Evolutionary conservation across 1,140 invertebrate species (phyloP).

Genomic region (Pygmarrhopalites habei): DNA sequence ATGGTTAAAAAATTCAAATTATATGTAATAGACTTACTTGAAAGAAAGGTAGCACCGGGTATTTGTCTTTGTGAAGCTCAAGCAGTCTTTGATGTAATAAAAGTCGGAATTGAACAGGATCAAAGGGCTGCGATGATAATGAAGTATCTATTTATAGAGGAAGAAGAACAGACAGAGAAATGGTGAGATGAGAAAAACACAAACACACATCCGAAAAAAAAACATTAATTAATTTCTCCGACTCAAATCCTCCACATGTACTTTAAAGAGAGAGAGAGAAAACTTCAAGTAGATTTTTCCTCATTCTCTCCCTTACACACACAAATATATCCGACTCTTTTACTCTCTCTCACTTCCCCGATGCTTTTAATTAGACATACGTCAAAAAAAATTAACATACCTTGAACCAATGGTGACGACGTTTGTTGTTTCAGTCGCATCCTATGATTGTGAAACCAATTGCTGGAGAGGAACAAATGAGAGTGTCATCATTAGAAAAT

Average conservation of each 20-base stretch:
- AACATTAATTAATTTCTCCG: no score
- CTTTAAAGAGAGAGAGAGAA: no score
- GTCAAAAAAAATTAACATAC: constrained; percentile 16
- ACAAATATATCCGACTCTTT: no score
- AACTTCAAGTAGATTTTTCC: no score
- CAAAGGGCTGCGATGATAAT: constrained; percentile 52
- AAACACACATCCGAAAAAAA: no score
- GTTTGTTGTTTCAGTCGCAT: constrained; percentile 92
- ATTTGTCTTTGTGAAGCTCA: constrained; percentile 73
- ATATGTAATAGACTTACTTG: constrained; percentile 62
- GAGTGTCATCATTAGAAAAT: no score
- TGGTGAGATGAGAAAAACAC: no score
- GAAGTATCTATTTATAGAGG: constrained; percentile 28
- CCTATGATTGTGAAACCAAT: constrained; percentile 99
- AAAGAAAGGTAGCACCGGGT: constrained; percentile 50
- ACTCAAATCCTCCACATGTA: no score
- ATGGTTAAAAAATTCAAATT: no score
- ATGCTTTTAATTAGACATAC: not conserved
- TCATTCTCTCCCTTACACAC: no score
- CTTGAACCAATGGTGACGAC: constrained; percentile 45
- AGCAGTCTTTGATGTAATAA: constrained; percentile 77
- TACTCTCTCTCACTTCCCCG: not conserved
- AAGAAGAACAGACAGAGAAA: constrained; percentile 9
- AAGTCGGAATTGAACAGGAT: constrained; percentile 81
- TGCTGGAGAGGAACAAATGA: no score